Evolutionary conservation across 2,797 vertebrate genomes (phyloP).

Genomic region (Pyrocephalus nanus): DNA sequence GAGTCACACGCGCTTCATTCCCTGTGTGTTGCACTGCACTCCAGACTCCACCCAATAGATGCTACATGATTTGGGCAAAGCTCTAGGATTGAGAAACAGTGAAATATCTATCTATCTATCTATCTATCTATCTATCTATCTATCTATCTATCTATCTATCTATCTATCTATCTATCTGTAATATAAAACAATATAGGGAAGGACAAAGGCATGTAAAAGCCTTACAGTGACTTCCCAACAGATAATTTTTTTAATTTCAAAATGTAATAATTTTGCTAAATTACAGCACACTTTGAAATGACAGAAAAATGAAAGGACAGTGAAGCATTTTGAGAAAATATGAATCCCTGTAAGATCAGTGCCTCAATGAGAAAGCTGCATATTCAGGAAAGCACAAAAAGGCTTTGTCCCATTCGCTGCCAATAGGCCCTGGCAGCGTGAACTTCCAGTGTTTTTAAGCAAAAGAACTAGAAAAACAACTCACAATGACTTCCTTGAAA

Average conservation of each 20-base stretch:
- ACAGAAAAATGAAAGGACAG: neutral
- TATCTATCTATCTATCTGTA: neutral
- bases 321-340: neutral
- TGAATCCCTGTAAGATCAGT: neutral
- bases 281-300: neutral
- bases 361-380: neutral
- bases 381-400: neutral
- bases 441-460: neutral
- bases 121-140: neutral
- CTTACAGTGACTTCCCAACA: neutral
- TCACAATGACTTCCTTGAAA: constrained; percentile 92
- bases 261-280: neutral
- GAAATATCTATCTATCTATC: neutral
- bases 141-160: too few relatives aligned
- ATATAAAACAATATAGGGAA: neutral
- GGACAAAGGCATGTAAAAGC: neutral
- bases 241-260: neutral
- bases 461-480: constrained; percentile 38
- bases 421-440: neutral
- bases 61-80: neutral
- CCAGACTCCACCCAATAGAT: neutral
- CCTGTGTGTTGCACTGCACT: neutral
- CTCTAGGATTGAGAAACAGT: neutral
- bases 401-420: neutral
- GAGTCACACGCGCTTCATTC: neutral